Conservation (phyloP, 2,797 vertebrate genomes). For the Spheniscus humboldti region DNA sequence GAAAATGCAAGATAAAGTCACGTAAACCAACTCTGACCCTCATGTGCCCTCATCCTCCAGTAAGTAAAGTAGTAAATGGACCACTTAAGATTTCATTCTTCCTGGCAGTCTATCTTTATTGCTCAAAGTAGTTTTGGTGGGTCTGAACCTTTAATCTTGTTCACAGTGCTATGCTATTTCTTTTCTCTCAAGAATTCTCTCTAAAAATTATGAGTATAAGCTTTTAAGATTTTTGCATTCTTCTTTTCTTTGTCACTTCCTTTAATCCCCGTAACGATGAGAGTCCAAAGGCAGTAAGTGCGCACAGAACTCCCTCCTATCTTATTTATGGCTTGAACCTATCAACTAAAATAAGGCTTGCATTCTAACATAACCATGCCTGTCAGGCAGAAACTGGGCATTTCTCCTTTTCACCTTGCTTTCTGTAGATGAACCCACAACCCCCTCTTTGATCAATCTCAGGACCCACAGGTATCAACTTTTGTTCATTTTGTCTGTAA, state of each 20-base stretch:
- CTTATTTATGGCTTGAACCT: neutral
- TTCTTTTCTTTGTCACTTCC: neutral
- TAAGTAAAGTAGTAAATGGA: conserved; percentile 2
- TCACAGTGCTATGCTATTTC: neutral
- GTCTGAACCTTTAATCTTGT: neutral
- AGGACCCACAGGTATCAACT: neutral
- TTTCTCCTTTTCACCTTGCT: neutral
- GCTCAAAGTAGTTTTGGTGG: neutral
- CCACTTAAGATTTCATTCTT: neutral
- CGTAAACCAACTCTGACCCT: conserved; percentile 8
- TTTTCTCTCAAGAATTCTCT: neutral
- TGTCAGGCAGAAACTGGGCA: neutral
- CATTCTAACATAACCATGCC: neutral
- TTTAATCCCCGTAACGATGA: neutral
- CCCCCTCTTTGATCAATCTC: neutral
- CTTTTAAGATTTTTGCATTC: neutral
- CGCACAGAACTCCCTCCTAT: neutral
- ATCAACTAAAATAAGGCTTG: neutral
- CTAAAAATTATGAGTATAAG: neutral
- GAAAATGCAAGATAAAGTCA: conserved; percentile 12
- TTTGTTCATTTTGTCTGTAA: neutral
- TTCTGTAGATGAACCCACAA: neutral
- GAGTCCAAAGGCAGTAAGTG: neutral
- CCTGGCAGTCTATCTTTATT: neutral
- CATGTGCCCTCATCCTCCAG: neutral